Conservation (phyloP, 1,140 invertebrate species). For the Caerostris extrusa region DNA sequence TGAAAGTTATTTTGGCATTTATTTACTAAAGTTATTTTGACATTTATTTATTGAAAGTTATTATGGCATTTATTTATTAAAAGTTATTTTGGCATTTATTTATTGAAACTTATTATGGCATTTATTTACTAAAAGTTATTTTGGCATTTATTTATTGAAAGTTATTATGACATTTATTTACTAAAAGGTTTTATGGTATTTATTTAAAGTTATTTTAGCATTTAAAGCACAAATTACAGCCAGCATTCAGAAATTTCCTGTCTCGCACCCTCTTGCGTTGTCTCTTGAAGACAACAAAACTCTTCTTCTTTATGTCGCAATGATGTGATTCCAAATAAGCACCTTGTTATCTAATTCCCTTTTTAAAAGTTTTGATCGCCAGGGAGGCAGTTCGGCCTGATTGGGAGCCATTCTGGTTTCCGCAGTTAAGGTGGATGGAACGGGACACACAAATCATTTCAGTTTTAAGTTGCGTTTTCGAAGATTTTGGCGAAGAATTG, state of each 20-base stretch:
- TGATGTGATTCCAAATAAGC: constrained; percentile 2
- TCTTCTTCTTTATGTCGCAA: constrained; percentile 13
- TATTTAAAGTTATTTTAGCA: no score
- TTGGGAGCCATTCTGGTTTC: constrained; percentile 14
- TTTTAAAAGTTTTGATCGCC: constrained; percentile 21
- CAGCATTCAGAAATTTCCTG: constrained; percentile 59
- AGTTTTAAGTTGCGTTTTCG: background rate
- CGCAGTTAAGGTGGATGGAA: background rate
- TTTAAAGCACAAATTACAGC: background rate
- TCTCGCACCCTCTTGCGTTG: background rate
- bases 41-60: no score
- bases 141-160: no score
- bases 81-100: no score
- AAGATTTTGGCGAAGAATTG: background rate
- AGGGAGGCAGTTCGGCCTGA: background rate
- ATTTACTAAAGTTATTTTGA: no score
- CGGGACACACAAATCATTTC: background rate
- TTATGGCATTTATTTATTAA: no score
- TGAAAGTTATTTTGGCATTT: no score
- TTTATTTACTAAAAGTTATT: no score
- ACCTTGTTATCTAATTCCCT: background rate
- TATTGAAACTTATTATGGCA: no score
- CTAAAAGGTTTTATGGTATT: no score
- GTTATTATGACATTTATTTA: no score
- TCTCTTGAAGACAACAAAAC: constrained; percentile 23